Percentiles rank a stretch among this genome's conserved stretches.
Conservation (phyloP, 1,140 invertebrate genomes). For the Propsilocerus akamusi region DNA sequence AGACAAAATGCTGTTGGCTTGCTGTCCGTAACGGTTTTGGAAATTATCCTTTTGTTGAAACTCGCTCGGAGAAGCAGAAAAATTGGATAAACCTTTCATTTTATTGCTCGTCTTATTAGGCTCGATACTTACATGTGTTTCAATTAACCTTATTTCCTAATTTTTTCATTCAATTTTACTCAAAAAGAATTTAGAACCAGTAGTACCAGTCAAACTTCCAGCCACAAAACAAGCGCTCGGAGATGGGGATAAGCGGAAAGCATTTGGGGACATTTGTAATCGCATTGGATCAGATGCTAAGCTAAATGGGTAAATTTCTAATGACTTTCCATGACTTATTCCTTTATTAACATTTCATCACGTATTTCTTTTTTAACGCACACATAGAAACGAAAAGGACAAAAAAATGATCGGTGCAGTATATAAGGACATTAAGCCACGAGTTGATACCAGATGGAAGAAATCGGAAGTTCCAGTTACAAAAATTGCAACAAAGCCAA, state of each 20-base stretch:
- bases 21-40: neutral
- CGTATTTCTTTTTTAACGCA: neutral
- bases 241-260: neutral
- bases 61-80: no score
- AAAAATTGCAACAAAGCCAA: slow-evolving; percentile 8
- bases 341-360: neutral
- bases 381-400: neutral
- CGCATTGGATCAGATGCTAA: neutral
- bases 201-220: neutral
- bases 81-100: no score
- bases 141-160: neutral
- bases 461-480: slow-evolving; percentile 12
- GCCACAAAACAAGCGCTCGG: neutral
- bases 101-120: neutral
- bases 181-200: neutral
- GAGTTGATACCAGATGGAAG: slow-evolving; percentile 22
- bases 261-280: neutral
- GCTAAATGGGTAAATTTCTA: neutral
- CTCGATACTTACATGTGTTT: neutral
- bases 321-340: no score
- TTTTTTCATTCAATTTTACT: neutral
- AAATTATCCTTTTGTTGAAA: no score
- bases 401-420: neutral
- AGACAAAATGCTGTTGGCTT: neutral
- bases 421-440: slow-evolving; percentile 14